Conservation (phyloP, 2,888 invertebrate genomes). For the Eretmocerus hayati region DNA sequence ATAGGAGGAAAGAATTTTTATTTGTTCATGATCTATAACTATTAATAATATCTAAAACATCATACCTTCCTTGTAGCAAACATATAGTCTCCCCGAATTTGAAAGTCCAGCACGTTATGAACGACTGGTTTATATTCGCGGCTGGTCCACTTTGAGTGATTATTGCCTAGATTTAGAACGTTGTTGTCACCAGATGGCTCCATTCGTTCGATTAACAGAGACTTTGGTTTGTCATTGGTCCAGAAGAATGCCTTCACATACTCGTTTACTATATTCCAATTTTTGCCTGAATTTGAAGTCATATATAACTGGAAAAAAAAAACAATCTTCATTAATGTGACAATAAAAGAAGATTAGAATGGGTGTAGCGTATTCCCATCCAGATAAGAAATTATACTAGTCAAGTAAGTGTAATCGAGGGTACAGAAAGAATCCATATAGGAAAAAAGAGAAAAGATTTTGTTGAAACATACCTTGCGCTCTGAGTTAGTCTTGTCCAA, state of each 20-base stretch:
- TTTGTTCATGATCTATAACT: no score
- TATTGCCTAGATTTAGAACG: constrained; percentile 43
- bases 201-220: constrained; percentile 64
- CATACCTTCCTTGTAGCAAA: constrained; percentile 66
- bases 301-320: constrained; percentile 60
- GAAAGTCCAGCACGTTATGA: constrained; percentile 71
- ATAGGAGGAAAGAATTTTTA: no score
- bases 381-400: no score
- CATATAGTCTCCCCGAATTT: constrained; percentile 76
- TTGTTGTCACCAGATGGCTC: constrained; percentile 56
- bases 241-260: constrained; percentile 76
- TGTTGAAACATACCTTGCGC: constrained; percentile 50
- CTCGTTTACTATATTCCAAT: constrained; percentile 63
- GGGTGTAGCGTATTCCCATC: no score
- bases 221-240: constrained; percentile 51
- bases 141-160: constrained; percentile 6
- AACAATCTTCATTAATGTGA: neutral
- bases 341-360: no score
- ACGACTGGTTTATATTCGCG: constrained; percentile 50
- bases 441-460: constrained; percentile 36
- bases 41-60: no score
- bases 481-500: constrained; percentile 65
- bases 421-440: constrained; percentile 71
- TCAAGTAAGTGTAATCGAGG: no score
- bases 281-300: constrained; percentile 67